Evolutionary conservation across 2,888 invertebrate species (phyloP).

Genomic region (Ophonus ardosiacus): DNA sequence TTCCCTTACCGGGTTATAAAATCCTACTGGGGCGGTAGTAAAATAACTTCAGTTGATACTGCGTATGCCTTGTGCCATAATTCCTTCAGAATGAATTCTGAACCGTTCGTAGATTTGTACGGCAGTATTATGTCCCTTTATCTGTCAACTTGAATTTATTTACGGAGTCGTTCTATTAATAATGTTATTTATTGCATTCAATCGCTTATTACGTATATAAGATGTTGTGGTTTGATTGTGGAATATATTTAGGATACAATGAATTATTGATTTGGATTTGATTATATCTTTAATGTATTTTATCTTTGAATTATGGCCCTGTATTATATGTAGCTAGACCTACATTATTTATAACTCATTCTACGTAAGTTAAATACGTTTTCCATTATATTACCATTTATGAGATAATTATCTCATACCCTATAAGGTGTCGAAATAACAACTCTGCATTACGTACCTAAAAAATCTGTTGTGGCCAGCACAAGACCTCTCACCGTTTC

Average conservation of each 20-base stretch:
- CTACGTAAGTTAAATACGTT: too few species aligned
- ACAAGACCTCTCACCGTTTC: too few species aligned
- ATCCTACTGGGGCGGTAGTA: slow-evolving; percentile 21
- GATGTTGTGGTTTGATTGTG: not conserved
- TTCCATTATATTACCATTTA: too few species aligned
- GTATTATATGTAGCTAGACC: not conserved
- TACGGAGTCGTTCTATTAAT: slow-evolving; percentile 16
- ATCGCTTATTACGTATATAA: not conserved
- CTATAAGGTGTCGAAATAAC: too few species aligned
- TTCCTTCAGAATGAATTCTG: slow-evolving; percentile 20
- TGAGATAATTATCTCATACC: too few species aligned
- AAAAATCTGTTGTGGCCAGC: too few species aligned
- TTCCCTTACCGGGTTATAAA: slow-evolving; percentile 26
- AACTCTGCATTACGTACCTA: too few species aligned
- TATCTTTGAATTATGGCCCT: not conserved
- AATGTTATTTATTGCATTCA: slow-evolving; percentile 44
- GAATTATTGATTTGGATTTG: slow-evolving; percentile 21
- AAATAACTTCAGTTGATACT: slow-evolving; percentile 37
- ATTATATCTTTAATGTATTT: slow-evolving; percentile 1
- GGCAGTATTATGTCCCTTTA: not conserved
- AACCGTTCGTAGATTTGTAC: not conserved
- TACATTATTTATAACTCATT: not conserved
- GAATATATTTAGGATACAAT: not conserved
- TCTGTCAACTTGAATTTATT: slow-evolving; percentile 35
- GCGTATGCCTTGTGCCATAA: slow-evolving; percentile 24